Conservation (phyloP, 1,140 invertebrate genomes). For the Neodiprion pinetum region DNA sequence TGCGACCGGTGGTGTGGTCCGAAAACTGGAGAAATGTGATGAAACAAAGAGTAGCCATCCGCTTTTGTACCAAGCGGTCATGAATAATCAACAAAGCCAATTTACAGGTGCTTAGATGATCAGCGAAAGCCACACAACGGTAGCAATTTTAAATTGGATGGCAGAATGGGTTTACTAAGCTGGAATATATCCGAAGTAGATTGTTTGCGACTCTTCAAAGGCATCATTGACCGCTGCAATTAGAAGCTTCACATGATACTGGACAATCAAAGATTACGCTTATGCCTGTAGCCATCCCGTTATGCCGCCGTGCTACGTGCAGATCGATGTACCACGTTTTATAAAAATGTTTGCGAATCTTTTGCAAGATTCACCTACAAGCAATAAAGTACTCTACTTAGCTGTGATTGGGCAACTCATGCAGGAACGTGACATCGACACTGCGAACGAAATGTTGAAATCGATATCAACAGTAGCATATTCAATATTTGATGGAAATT, state of each 20-base stretch:
- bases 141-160: constrained; percentile 29
- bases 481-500: constrained; percentile 3
- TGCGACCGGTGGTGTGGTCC: constrained; percentile 24
- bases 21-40: constrained; percentile 18
- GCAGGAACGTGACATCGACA: neutral
- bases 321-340: constrained; percentile 31
- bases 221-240: constrained; percentile 33
- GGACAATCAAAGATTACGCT: constrained; percentile 29
- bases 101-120: constrained; percentile 34
- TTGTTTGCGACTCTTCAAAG: constrained; percentile 29
- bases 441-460: constrained; percentile 8
- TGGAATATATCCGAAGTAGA: constrained; percentile 30
- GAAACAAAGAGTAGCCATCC: constrained; percentile 20
- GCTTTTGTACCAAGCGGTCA: constrained; percentile 31
- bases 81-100: constrained; percentile 22
- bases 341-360: constrained; percentile 27
- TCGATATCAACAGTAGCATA: constrained; percentile 13
- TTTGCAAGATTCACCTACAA: neutral
- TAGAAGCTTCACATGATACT: constrained; percentile 26
- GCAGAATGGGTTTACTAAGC: constrained; percentile 30
- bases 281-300: constrained; percentile 16
- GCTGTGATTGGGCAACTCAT: constrained; percentile 19
- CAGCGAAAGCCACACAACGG: constrained; percentile 33
- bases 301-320: constrained; percentile 23
- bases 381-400: constrained; percentile 7